Evolutionary conservation across 2,113 vertebrate genomes (phyloP), one percentile per base, ranked within the genome.

Genomic region (Embiotoca jacksoni): DNA sequence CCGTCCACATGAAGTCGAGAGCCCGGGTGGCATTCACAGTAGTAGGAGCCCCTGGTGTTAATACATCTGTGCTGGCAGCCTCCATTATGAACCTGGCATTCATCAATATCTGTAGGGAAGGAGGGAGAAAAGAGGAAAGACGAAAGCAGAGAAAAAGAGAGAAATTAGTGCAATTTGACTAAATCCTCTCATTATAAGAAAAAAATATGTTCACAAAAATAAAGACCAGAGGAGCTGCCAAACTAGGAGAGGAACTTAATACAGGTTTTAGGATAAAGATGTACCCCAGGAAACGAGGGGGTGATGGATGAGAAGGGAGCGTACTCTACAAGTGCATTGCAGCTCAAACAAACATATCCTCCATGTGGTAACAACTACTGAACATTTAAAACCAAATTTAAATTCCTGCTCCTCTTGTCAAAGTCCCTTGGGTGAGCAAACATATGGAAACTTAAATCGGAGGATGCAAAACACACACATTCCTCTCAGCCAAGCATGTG

Each of bases 61-160:
- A 99, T 88, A 55, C 98, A 99, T 13, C 91, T 92, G 75, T 99
- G 97, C 90, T 99, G 98, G 93, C 98, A 99, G 92, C 98, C 98
- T 2, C 98, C 98, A 0, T 99, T 99, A 90, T 96, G 96, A 9
- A 95, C 91, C 72, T 92, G 96, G 92, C 98, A 99, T 89, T 99
- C 98, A 0, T 99, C 97, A 47, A 97, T 93, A 80, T 98, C 98
- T 99, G 90, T 10, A 62, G 15, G 35, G 35, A 37, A n/a, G 41
- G 50, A 77, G 54, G 32, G 52, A 56, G 32, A 49, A 46, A 6
- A 6, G 7, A 39, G 8, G 35, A 9, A 6, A 52, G 32, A 58
- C 41, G 10, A 46, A 15, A 35, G 33, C 9, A 70, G 13, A 16
- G 7, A 56, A 72, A 46, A 16, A 39, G 33, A 80, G 58, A 55